Conservation (phyloP, 2,888 invertebrate species). For the Drosophila acutilabella region DNA sequence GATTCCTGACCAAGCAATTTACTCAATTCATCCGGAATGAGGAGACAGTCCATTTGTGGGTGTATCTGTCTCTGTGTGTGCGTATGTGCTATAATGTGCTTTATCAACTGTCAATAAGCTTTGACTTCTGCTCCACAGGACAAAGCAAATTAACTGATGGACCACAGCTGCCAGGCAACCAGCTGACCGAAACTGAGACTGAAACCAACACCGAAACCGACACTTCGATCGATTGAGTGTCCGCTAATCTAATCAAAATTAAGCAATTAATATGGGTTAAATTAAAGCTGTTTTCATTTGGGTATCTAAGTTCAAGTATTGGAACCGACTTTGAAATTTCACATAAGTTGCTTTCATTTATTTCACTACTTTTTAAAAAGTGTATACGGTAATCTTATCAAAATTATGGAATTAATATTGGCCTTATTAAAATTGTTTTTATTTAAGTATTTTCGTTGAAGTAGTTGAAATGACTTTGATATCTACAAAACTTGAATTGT, state of each 20-base stretch:
- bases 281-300: constrained; percentile 22
- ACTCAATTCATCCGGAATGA: constrained; percentile 21
- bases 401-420: too few relatives aligned
- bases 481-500: not conserved
- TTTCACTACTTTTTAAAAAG: too few relatives aligned
- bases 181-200: constrained; percentile 47
- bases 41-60: not conserved
- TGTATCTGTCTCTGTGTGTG: constrained; percentile 10
- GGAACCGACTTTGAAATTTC: not conserved
- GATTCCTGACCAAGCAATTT: constrained; percentile 35
- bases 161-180: constrained; percentile 36
- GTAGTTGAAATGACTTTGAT: not conserved
- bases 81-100: constrained; percentile 53
- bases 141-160: constrained; percentile 47
- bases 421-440: too few relatives aligned
- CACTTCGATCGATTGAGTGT: not conserved
- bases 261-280: constrained; percentile 1
- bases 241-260: constrained; percentile 33
- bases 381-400: too few relatives aligned
- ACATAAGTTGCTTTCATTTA: too few relatives aligned
- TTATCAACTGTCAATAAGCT: constrained; percentile 61
- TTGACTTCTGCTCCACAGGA: constrained; percentile 44
- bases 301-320: not conserved
- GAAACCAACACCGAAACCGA: constrained; percentile 29
- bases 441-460: constrained; percentile 9